Percentiles rank a stretch among this genome's conserved stretches.
Conservation (phyloP, 2,797 vertebrate genomes). For the Linurgus olivaceus region DNA sequence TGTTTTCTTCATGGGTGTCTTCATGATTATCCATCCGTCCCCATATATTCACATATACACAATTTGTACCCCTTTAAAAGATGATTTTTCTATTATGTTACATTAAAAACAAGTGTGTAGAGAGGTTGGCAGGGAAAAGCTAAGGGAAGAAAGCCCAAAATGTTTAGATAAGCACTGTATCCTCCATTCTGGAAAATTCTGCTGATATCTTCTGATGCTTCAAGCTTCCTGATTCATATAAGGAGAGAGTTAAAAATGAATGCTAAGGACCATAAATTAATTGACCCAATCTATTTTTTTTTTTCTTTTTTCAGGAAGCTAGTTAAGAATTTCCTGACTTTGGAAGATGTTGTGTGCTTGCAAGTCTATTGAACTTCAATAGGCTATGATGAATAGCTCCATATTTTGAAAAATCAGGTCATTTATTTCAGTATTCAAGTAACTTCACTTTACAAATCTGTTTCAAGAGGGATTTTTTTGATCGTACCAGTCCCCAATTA, state of each 20-base stretch:
- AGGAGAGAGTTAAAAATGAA: not conserved
- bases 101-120: not conserved
- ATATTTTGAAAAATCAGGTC: slow-evolving; percentile 62
- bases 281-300: not conserved
- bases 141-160: not conserved
- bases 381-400: slow-evolving; percentile 36
- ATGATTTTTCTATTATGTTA: not conserved
- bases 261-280: not conserved
- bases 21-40: not conserved
- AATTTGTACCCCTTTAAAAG: not conserved
- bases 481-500: slow-evolving; percentile 31
- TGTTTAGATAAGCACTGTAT: not conserved
- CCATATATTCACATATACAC: not conserved
- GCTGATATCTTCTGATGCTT: not conserved
- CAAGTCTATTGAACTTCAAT: slow-evolving; percentile 41
- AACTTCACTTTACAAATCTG: slow-evolving; percentile 50
- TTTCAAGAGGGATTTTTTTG: slow-evolving; percentile 58
- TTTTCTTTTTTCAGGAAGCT: not conserved
- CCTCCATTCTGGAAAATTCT: not conserved
- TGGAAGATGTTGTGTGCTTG: slow-evolving; percentile 28
- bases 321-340: slow-evolving; percentile 35
- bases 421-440: slow-evolving; percentile 54
- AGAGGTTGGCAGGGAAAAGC: not conserved
- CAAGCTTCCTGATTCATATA: not conserved
- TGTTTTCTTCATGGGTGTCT: not conserved